A percentile compares a stretch with the other conserved stretches of the same genome.
These are phyloP conservation scores for Luidia sarsii DNA, from an alignment of 53 echinoderm and acorn worm genomes.

Conservation along the genomic window DNA sequence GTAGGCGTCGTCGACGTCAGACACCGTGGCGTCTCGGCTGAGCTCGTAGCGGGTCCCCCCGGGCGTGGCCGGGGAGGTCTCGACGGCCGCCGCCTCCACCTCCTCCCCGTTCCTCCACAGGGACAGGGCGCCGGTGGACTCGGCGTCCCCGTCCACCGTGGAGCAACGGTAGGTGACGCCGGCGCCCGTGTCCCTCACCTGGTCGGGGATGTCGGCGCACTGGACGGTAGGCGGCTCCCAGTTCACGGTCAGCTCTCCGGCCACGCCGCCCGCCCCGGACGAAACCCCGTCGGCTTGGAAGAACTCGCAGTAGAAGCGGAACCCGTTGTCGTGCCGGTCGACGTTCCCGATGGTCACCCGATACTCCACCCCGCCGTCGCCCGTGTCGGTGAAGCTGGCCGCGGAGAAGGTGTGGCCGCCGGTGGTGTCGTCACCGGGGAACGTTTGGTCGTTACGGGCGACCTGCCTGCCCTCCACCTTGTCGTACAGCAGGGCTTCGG, in stretches of 20 bases:
- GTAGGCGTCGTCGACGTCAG: not conserved
- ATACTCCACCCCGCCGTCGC: not conserved
- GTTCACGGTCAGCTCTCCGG: not conserved
- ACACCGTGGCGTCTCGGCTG: not conserved
- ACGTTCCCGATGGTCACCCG: constrained; percentile 8
- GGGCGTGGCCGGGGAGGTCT: not conserved
- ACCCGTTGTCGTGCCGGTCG: constrained; percentile 21
- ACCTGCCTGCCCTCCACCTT: not conserved
- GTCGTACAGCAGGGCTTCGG: not conserved
- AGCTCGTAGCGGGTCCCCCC: not conserved
- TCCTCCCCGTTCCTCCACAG: not conserved
- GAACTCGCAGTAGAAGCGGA: not conserved
- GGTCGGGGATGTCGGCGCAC: not conserved
- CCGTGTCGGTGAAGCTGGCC: constrained; percentile 6
- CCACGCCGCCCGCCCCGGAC: not conserved
- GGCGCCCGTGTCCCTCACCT: not conserved
- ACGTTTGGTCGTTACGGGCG: not conserved
- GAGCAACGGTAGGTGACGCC: not conserved
- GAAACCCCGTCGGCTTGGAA: not conserved
- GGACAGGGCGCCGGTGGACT: constrained; percentile 6
- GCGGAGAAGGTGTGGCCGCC: not conserved
- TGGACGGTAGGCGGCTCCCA: not conserved
- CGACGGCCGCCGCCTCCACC: not conserved
- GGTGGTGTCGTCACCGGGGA: not conserved
- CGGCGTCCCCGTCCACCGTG: not conserved